These are phyloP conservation scores for Papilio polyxenes DNA, from an alignment of 1,140 invertebrate species.

Conservation along the genomic window DNA sequence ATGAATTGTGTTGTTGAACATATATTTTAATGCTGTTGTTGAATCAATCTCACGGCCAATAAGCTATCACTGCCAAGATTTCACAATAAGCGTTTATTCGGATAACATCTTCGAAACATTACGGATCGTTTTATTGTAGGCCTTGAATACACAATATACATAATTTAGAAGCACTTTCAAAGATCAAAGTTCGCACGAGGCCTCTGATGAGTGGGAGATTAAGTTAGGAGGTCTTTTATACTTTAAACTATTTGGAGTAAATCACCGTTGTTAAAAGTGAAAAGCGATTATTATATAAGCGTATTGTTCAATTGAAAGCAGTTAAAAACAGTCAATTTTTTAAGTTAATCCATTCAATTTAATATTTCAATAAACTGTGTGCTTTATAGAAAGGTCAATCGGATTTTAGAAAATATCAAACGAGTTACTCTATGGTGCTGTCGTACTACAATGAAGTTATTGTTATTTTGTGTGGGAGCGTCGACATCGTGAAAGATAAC, in stretches of 20 bases:
- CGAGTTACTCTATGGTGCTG: slow-evolving; percentile 3
- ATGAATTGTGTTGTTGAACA: too few relatives aligned
- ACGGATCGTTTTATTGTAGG: slow-evolving; percentile 15
- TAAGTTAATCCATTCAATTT: not conserved
- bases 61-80: not conserved
- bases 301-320: not conserved
- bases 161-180: slow-evolving; percentile 26
- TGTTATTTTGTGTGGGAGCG: slow-evolving; percentile 9
- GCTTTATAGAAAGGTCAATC: not conserved
- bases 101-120: slow-evolving; percentile 12
- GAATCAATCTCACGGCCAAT: not conserved
- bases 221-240: not conserved
- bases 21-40: not conserved
- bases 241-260: not conserved
- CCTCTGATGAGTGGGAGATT: not conserved
- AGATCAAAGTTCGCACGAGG: slow-evolving; percentile 25
- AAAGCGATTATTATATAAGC: not conserved
- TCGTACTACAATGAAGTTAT: slow-evolving; percentile 27
- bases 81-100: not conserved
- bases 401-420: not conserved
- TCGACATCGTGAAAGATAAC: slow-evolving; percentile 22
- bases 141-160: slow-evolving; percentile 26
- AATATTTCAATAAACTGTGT: not conserved
- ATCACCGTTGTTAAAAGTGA: not conserved
- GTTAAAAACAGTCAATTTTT: not conserved